Evolutionary conservation across 2,888 invertebrate species (phyloP).

Genomic region (Nephrotoma guestfalica): DNA sequence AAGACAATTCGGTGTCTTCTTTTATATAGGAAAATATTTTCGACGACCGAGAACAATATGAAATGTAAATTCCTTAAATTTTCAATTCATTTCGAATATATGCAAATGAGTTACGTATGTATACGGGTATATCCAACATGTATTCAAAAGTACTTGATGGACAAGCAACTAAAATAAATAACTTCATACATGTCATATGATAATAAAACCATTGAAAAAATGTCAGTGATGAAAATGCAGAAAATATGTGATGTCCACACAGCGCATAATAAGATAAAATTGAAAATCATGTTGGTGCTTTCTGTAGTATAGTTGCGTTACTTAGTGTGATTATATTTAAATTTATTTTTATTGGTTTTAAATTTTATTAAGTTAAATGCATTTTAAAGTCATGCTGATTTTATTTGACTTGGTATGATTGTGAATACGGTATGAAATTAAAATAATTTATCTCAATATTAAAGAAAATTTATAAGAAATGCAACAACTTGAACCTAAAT

Average conservation of each 20-base stretch:
- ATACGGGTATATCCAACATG: background rate
- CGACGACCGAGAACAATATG: too few relatives aligned
- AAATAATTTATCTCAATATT: background rate
- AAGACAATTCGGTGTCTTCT: background rate
- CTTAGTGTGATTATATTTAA: background rate
- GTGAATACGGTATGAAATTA: background rate
- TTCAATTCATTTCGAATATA: too few relatives aligned
- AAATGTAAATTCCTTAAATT: too few relatives aligned
- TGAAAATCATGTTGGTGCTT: background rate
- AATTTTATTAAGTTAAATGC: background rate
- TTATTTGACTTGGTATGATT: background rate
- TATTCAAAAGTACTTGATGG: background rate
- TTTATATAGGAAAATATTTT: background rate
- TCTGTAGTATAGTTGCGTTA: background rate
- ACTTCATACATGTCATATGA: background rate
- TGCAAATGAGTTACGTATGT: background rate
- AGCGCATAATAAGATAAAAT: background rate
- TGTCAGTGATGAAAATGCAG: background rate
- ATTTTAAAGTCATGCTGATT: background rate
- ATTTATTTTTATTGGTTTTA: background rate
- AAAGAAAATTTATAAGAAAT: too few relatives aligned
- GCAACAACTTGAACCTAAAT: too few relatives aligned
- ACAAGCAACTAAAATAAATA: background rate
- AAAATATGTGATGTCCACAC: background rate
- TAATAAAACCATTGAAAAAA: background rate